These are phyloP conservation scores for Gymnoscopelus braueri DNA, from an alignment of 2,797 vertebrate genomes.

Conservation along the genomic window DNA sequence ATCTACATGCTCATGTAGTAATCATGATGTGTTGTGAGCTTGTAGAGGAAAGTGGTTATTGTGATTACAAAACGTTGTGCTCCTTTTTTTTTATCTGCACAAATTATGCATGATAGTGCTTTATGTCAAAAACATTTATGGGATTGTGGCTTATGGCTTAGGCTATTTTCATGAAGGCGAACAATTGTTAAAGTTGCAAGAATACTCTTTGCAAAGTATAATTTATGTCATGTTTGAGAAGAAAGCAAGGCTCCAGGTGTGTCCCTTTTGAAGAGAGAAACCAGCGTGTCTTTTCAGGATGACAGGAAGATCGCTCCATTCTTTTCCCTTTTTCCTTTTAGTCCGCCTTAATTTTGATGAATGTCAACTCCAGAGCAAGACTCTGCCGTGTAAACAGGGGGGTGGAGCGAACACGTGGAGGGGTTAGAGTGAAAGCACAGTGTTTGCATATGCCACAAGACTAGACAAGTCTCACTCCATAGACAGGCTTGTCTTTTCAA, in stretches of 20 bases:
- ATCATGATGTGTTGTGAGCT: no score
- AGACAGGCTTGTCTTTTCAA: constrained; percentile 26
- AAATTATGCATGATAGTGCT: constrained; percentile 20
- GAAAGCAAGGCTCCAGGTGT: constrained; percentile 33
- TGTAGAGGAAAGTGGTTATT: no score
- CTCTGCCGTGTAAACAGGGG: constrained; percentile 38
- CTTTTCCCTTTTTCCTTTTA: constrained; percentile 19
- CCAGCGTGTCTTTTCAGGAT: constrained; percentile 3
- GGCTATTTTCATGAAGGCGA: constrained; percentile 23
- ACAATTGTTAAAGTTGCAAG: constrained; percentile 22
- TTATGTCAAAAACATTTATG: constrained; percentile 19
- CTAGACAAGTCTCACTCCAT: constrained; percentile 39
- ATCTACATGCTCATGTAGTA: no score
- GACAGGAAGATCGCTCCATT: constrained; percentile 31
- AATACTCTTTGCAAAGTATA: constrained; percentile 1
- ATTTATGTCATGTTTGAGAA: constrained; percentile 19
- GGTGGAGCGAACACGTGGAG: constrained; percentile 16
- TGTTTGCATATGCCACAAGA: constrained; percentile 39
- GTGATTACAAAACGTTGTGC: no score
- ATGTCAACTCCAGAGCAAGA: constrained; percentile 18
- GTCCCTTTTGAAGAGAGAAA: constrained; percentile 24
- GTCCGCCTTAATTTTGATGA: constrained; percentile 7
- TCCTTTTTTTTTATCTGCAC: neutral
- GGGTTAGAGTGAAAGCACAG: constrained; percentile 13
- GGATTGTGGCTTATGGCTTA: constrained; percentile 22